Conservation (phyloP, 2,113 vertebrate genomes). For the Corythornis cristatus region DNA sequence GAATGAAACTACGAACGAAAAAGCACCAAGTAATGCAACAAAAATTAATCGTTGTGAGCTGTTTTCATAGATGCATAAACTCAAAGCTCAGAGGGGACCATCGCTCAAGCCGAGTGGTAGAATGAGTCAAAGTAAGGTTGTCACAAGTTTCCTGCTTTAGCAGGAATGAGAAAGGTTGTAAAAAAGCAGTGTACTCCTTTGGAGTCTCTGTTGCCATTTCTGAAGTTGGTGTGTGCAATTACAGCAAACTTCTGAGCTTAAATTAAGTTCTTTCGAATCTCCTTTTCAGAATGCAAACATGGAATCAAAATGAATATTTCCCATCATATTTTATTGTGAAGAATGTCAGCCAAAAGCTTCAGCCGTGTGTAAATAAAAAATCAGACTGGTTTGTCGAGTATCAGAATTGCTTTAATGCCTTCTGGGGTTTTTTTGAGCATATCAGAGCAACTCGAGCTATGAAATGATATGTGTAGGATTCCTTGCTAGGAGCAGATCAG, state of each 20-base stretch:
- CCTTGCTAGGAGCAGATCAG: conserved; percentile 11
- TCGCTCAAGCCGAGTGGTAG: background rate
- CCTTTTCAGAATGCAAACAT: conserved; percentile 3
- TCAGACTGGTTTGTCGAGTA: background rate
- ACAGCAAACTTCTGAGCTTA: background rate
- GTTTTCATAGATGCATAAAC: conserved; percentile 1
- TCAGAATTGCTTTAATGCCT: conserved; percentile 7
- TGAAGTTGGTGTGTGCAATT: background rate
- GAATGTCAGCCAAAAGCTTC: conserved; percentile 42
- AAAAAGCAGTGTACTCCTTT: background rate
- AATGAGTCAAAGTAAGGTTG: background rate
- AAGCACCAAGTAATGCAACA: background rate
- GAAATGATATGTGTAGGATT: background rate
- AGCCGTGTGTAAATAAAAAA: conserved; percentile 17
- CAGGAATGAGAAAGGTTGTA: background rate
- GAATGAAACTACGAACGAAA: conserved; percentile 20
- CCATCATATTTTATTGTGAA: background rate
- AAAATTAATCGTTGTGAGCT: conserved; percentile 13
- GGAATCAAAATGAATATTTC: background rate
- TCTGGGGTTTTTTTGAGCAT: conserved; percentile 7
- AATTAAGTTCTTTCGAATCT: background rate
- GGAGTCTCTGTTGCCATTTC: background rate
- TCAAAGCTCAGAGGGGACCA: background rate
- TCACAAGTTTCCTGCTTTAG: background rate
- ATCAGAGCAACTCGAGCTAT: conserved; percentile 8